These are phyloP conservation scores for Cyprinodon brontotheroides DNA, from an alignment of 2,113 vertebrate species.

Conservation along the genomic window DNA sequence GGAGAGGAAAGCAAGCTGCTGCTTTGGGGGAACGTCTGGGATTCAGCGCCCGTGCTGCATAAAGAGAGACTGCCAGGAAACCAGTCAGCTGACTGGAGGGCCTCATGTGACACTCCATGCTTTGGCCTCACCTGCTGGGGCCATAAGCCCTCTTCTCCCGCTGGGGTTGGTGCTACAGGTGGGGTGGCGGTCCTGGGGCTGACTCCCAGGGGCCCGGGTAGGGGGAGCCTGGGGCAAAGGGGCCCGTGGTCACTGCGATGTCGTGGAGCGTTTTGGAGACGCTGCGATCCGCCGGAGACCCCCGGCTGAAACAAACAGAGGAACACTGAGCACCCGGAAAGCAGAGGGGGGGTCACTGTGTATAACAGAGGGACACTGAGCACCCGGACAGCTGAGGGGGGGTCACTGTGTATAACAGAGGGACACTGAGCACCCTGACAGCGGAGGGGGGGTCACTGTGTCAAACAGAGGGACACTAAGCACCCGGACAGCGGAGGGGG, in stretches of 20 bases:
- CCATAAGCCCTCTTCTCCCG: constrained; percentile 87
- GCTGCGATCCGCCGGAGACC: constrained; percentile 81
- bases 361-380: too few relatives aligned
- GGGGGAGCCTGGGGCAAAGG: constrained; percentile 64
- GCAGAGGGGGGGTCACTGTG: too few relatives aligned
- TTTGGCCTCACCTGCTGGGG: constrained; percentile 82
- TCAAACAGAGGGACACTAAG: too few relatives aligned
- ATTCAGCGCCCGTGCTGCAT: constrained; percentile 20
- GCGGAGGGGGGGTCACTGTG: too few relatives aligned
- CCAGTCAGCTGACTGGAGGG: background rate
- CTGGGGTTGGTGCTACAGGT: constrained; percentile 60
- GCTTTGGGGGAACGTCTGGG: background rate
- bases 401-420: too few relatives aligned
- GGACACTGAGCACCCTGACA: too few relatives aligned
- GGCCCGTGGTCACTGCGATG: constrained; percentile 74
- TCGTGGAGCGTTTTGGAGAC: constrained; percentile 76
- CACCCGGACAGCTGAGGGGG: too few relatives aligned
- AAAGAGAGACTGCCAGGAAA: constrained; percentile 21
- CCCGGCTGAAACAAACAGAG: constrained; percentile 60
- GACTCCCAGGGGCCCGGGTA: constrained; percentile 74
- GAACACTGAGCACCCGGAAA: background rate
- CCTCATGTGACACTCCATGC: background rate
- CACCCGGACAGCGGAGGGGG: background rate
- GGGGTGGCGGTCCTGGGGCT: constrained; percentile 74
- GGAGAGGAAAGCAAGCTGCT: background rate